phyloP scores from a whole-genome alignment of 2,113 vertebrate species.

The Cyprinodon variegatus region DNA sequence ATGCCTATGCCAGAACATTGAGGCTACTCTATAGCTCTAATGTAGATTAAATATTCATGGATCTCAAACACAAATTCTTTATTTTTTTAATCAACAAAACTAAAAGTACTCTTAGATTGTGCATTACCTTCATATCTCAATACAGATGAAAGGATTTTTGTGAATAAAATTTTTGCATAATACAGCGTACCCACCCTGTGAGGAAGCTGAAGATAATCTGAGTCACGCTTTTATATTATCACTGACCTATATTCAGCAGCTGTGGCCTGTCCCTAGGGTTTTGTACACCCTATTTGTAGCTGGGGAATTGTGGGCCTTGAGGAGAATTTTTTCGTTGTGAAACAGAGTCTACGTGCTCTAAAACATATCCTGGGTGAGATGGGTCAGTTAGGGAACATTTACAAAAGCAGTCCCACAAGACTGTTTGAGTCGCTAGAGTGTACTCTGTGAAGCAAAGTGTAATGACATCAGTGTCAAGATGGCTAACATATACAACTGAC shows the following conservation, averaged over 20 bases:
- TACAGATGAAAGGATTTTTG: slow-evolving; percentile 5
- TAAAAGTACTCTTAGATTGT: not conserved
- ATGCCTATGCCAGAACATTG: not conserved
- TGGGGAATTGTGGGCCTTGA: slow-evolving; percentile 38
- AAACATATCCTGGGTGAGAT: slow-evolving; percentile 34
- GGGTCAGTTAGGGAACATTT: slow-evolving; percentile 17
- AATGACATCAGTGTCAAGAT: slow-evolving; percentile 14
- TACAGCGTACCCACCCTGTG: not conserved
- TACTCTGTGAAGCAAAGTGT: not conserved
- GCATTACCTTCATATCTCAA: not conserved
- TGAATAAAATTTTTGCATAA: slow-evolving; percentile 16
- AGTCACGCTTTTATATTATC: slow-evolving; percentile 55
- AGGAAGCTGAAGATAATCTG: slow-evolving; percentile 43
- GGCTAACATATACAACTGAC: not conserved
- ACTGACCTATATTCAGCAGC: slow-evolving; percentile 66
- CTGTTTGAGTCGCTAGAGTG: slow-evolving; percentile 7
- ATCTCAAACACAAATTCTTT: not conserved
- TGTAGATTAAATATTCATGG: slow-evolving; percentile 31
- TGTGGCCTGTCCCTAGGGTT: slow-evolving; percentile 39
- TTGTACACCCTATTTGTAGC: slow-evolving; percentile 24
- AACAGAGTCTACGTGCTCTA: slow-evolving; percentile 46
- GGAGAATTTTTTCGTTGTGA: slow-evolving; percentile 35
- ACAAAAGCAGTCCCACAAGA: slow-evolving; percentile 7
- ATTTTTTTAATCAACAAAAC: not conserved
- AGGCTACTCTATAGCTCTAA: slow-evolving; percentile 23